phyloP scores from a whole-genome alignment of 2,113 vertebrate genomes.

The Cinclus cinclus region DNA sequence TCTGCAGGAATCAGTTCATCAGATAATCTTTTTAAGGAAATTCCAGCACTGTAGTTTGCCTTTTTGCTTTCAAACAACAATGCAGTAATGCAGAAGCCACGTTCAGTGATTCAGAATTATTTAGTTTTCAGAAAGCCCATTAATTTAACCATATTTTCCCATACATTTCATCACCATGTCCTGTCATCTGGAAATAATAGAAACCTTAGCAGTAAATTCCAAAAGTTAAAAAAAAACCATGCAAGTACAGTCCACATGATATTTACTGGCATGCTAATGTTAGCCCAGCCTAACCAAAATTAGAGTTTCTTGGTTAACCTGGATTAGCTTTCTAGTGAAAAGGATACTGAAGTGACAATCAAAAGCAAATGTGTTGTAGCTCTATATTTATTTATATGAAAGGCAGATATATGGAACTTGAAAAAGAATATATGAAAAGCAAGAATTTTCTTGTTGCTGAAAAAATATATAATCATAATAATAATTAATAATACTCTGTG shows the following conservation, averaged over 20 bases:
- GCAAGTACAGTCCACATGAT: conserved; percentile 27
- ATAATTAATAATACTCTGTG: not conserved
- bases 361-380: conserved; percentile 42
- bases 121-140: conserved; percentile 75
- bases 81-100: conserved; percentile 66
- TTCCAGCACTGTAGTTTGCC: conserved; percentile 66
- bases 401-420: not conserved
- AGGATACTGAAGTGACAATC: conserved; percentile 57
- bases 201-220: conserved; percentile 70
- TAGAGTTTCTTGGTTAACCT: conserved; percentile 68
- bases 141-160: conserved; percentile 79
- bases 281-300: conserved; percentile 75
- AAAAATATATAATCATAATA: not conserved
- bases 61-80: conserved; percentile 71
- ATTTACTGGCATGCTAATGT: conserved; percentile 73
- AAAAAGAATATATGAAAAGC: not conserved
- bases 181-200: conserved; percentile 86
- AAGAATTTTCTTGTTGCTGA: not conserved
- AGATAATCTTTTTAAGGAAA: conserved; percentile 71
- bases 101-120: conserved; percentile 73
- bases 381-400: conserved; percentile 43
- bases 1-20: conserved; percentile 59
- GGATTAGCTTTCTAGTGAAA: conserved; percentile 70
- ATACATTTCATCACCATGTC: conserved; percentile 78
- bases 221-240: conserved; percentile 60